Conservation (phyloP, 2,113 vertebrate species). For the Gymnobelideus leadbeateri region DNA sequence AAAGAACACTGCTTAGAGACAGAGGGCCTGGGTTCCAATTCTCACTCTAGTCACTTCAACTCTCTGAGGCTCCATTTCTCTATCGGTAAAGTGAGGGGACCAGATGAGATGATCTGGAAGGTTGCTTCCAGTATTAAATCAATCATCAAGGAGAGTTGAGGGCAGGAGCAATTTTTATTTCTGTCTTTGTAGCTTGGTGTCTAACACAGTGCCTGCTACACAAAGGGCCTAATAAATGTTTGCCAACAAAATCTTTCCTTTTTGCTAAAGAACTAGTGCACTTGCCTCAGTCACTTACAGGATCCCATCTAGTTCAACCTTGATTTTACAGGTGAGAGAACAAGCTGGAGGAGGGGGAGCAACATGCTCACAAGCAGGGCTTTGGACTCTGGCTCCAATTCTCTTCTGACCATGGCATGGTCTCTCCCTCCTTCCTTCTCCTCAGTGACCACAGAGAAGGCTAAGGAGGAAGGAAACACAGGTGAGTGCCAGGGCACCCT, state of each 20-base stretch:
- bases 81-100: background rate
- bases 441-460: background rate
- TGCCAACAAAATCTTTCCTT: background rate
- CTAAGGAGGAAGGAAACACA: background rate
- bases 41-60: background rate
- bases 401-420: background rate
- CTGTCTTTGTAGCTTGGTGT: too few species aligned
- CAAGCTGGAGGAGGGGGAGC: background rate
- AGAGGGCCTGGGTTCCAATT: background rate
- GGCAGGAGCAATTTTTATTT: too few species aligned
- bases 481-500: too few species aligned
- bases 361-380: background rate
- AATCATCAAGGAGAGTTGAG: background rate
- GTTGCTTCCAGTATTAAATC: background rate
- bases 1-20: too few species aligned
- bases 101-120: background rate
- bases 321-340: background rate
- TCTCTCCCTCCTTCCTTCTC: background rate
- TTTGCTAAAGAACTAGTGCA: background rate
- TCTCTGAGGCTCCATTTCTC: background rate
- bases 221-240: background rate
- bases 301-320: too few species aligned
- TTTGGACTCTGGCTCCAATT: background rate
- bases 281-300: too few species aligned
- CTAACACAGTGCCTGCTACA: background rate